A percentile compares a stretch with the other conserved stretches of the same genome.
Evolutionary conservation across 2,113 vertebrate species (phyloP).

Genomic region (Passer montanus): DNA sequence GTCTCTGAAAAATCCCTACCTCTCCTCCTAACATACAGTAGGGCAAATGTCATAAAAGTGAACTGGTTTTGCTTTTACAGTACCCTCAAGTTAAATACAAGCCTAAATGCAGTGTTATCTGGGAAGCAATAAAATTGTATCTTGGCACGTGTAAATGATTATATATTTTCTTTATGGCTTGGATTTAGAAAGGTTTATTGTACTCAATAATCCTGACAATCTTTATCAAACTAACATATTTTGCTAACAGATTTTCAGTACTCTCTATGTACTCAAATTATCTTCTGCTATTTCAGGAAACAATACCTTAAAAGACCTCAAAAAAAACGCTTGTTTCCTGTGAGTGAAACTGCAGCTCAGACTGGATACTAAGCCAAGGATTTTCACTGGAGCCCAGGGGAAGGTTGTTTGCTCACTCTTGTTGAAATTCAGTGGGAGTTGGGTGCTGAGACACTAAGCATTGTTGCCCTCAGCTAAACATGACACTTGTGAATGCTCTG

Average conservation of each 20-base stretch:
- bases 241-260: not conserved
- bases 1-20: not conserved
- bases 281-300: not conserved
- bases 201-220: not conserved
- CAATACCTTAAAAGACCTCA: constrained; percentile 10
- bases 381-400: constrained; percentile 46
- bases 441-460: constrained; percentile 34
- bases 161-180: not conserved
- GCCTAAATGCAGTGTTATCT: constrained; percentile 12
- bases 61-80: not conserved
- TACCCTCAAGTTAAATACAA: constrained; percentile 20
- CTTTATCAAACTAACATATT: not conserved
- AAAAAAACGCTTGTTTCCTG: not conserved
- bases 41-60: constrained; percentile 7
- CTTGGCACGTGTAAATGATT: not conserved
- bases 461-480: constrained; percentile 42
- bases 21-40: not conserved
- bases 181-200: not conserved
- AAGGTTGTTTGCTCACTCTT: constrained; percentile 49
- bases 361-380: not conserved
- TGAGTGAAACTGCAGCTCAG: not conserved
- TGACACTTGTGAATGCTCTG: constrained; percentile 27
- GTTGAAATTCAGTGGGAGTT: constrained; percentile 45
- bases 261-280: not conserved
- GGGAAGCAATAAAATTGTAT: constrained; percentile 52